These are phyloP conservation scores for Ostrea denselamellosa DNA, from an alignment of 1,140 invertebrate species.

Conservation along the genomic window DNA sequence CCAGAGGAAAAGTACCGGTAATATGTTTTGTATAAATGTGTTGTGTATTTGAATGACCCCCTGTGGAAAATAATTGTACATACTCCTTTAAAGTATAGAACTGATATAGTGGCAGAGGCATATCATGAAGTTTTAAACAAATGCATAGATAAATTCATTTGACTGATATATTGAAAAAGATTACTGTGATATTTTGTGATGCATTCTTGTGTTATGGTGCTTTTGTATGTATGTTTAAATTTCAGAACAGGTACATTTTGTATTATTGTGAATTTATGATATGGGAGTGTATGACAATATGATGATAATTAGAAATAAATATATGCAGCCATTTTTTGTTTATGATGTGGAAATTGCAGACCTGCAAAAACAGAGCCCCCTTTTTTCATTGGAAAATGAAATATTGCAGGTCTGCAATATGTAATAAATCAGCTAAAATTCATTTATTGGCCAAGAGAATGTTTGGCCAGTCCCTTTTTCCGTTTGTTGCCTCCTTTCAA, in stretches of 20 bases:
- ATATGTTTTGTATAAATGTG: too few relatives aligned
- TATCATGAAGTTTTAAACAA: background rate
- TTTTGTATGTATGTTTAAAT: background rate
- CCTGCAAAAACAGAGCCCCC: too few relatives aligned
- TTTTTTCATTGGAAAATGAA: too few relatives aligned
- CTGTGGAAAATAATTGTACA: background rate
- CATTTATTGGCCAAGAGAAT: too few relatives aligned
- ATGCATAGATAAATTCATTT: background rate
- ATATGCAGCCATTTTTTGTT: background rate
- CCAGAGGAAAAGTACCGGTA: too few relatives aligned
- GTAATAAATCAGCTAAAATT: too few relatives aligned
- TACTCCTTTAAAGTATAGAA: background rate
- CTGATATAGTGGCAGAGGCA: background rate
- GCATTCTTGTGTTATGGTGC: background rate
- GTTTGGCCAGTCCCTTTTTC: too few relatives aligned
- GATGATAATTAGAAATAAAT: background rate
- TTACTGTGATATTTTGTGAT: conserved; percentile 23
- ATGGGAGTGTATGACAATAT: background rate
- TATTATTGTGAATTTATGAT: background rate
- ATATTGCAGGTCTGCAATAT: too few relatives aligned
- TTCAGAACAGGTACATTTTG: background rate
- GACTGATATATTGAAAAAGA: background rate
- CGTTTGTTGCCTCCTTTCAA: too few relatives aligned
- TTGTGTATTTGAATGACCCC: background rate
- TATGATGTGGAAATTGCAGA: background rate